These are phyloP conservation scores for Lagria hirta DNA, from an alignment of 2,888 invertebrate genomes.

Conservation along the genomic window DNA sequence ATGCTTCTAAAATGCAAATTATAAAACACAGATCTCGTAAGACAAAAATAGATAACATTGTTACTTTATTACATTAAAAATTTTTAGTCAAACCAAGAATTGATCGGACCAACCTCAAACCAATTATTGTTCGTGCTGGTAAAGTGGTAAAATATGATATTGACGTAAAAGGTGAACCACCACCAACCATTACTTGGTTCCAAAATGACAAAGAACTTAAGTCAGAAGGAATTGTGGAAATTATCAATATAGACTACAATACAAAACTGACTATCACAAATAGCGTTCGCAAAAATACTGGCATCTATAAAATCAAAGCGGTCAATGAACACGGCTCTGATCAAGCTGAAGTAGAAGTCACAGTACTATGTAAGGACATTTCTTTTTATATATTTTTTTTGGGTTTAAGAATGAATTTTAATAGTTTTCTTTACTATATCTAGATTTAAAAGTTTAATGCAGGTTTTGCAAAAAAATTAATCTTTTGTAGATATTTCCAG, in stretches of 20 bases:
- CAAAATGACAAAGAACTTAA: conserved; percentile 76
- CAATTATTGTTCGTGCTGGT: conserved; percentile 85
- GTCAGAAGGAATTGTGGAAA: conserved; percentile 69
- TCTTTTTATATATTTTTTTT: too few species aligned
- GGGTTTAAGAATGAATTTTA: too few species aligned
- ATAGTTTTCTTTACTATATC: not conserved
- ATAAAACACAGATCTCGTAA: conserved; percentile 85
- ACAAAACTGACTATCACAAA: conserved; percentile 83
- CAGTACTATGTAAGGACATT: conserved; percentile 77
- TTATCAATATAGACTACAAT: conserved; percentile 86
- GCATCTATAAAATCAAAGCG: conserved; percentile 86
- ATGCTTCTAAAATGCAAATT: conserved; percentile 84
- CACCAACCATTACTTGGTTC: conserved; percentile 91
- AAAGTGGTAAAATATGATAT: conserved; percentile 91
- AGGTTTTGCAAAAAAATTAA: too few species aligned
- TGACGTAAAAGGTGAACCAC: conserved; percentile 93
- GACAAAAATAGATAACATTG: too few species aligned
- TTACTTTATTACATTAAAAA: too few species aligned
- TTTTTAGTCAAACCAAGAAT: conserved; percentile 93
- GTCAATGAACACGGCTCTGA: conserved; percentile 90
- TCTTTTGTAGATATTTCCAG: too few species aligned
- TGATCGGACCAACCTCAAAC: conserved; percentile 91
- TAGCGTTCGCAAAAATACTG: conserved; percentile 80
- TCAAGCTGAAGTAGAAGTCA: conserved; percentile 91
- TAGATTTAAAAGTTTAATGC: too few species aligned